phyloP scores from a whole-genome alignment of 2,888 invertebrate genomes.

The Enchytraeus crypticus region DNA sequence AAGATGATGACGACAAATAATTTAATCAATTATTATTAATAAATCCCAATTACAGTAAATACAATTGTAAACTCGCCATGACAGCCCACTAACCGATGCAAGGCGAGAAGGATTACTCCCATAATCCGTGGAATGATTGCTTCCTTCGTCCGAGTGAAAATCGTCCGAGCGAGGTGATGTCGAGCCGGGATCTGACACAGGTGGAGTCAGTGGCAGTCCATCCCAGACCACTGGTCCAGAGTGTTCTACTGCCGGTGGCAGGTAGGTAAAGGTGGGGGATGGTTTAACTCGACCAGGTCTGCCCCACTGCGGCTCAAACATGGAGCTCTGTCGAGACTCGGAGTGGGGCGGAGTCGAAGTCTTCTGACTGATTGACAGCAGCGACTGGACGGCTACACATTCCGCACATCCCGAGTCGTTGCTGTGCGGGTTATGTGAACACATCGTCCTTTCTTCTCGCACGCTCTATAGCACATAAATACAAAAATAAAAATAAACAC shows the following conservation, averaged over 20 bases:
- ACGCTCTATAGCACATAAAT: no score
- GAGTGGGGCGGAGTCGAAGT: neutral
- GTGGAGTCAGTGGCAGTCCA: conserved; percentile 3
- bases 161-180: conserved; percentile 2
- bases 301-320: neutral
- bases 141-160: neutral
- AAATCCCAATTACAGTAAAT: no score
- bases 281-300: neutral
- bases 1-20: no score
- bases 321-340: neutral
- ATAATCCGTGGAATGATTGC: no score
- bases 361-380: conserved; percentile 41
- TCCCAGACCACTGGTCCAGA: neutral
- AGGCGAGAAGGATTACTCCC: no score
- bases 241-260: neutral
- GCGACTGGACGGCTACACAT: conserved; percentile 47
- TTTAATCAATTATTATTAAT: no score
- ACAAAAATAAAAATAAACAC: no score
- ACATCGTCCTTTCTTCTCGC: no score
- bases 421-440: no score
- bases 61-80: no score
- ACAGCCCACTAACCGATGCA: no score
- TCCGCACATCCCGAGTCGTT: conserved; percentile 24
- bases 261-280: neutral
- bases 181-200: conserved; percentile 1